These are phyloP conservation scores for Steinernema hermaphroditum DNA, from an alignment of 2,888 invertebrate species.

Conservation along the genomic window DNA sequence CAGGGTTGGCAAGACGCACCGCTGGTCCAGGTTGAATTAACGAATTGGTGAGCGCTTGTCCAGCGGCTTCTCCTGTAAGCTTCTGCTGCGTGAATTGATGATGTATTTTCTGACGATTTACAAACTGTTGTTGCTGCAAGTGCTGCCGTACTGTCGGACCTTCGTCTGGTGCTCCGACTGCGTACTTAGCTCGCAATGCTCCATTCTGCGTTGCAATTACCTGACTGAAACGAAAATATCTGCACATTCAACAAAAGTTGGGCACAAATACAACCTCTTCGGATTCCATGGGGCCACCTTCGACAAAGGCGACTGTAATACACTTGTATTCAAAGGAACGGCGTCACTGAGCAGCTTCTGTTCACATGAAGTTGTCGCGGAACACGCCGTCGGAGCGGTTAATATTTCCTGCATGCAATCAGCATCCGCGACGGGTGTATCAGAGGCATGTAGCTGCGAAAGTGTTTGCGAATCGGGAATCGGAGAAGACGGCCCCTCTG, in stretches of 20 bases:
- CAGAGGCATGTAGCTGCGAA: no score
- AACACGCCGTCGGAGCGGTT: no score
- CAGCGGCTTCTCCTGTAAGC: background rate
- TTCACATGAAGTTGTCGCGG: no score
- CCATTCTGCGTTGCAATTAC: background rate
- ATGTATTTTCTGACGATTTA: conserved; percentile 33
- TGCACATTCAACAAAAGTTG: no score
- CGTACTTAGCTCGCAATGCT: background rate
- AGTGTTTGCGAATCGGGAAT: no score
- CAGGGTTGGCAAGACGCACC: background rate
- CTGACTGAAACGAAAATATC: background rate
- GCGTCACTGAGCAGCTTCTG: no score
- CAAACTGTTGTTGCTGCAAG: conserved; percentile 38
- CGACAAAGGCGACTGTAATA: background rate
- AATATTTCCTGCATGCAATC: no score
- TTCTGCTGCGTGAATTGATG: background rate
- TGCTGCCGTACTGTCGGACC: conserved; percentile 39
- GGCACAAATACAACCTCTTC: background rate
- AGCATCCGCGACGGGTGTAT: no score
- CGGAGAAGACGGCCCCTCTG: no score
- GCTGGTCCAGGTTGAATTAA: conserved; percentile 6
- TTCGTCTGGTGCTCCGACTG: conserved; percentile 26
- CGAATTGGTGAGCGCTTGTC: conserved; percentile 9
- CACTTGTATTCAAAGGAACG: background rate
- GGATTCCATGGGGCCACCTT: background rate